Percentiles rank a stretch among this genome's conserved stretches.
Conservation (phyloP, 2,888 invertebrate species). For the Thumatha senex region DNA sequence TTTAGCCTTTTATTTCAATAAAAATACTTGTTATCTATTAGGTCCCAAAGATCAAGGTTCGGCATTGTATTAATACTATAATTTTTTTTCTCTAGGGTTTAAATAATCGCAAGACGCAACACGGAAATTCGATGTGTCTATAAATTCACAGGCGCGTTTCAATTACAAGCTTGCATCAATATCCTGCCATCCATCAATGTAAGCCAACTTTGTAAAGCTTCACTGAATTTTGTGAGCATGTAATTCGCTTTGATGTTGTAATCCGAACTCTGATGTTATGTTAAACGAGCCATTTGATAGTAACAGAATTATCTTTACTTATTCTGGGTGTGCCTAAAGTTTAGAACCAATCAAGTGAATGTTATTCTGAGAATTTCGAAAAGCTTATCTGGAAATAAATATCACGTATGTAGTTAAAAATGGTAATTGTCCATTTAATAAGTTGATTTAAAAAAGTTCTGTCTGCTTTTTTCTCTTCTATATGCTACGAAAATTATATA, state of each 20-base stretch:
- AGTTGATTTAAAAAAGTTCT: no score
- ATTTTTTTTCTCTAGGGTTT: not conserved
- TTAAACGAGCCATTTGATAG: conserved; percentile 33
- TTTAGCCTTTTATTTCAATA: no score
- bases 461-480: no score
- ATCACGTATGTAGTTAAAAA: no score
- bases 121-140: no score
- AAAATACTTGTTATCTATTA: no score
- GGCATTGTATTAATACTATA: not conserved
- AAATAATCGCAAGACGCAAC: not conserved
- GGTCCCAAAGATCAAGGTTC: no score
- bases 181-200: conserved; percentile 21
- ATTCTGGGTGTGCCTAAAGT: conserved; percentile 16
- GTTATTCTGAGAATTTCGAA: no score
- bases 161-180: not conserved
- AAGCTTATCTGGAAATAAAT: no score
- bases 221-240: conserved; percentile 10
- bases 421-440: no score
- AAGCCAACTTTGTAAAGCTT: conserved; percentile 21
- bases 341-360: not conserved
- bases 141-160: no score
- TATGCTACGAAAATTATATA: no score
- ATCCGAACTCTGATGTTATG: conserved; percentile 32
- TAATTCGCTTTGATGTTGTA: conserved; percentile 32
- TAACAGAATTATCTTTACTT: conserved; percentile 15